Evolutionary conservation across 2,888 invertebrate species (phyloP).

Genomic region (Meliscaeva auricollis): DNA sequence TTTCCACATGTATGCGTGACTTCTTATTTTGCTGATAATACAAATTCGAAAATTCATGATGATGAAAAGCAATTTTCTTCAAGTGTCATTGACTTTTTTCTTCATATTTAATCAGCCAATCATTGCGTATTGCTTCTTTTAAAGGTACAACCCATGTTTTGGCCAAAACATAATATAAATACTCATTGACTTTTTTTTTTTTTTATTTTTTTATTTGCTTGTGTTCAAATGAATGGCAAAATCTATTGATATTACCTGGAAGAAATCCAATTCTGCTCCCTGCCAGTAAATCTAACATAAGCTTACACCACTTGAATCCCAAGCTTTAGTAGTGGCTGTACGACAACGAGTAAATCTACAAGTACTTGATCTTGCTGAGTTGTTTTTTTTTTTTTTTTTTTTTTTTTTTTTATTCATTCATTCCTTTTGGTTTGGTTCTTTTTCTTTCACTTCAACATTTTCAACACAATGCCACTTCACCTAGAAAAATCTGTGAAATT

Average conservation of each 20-base stretch:
- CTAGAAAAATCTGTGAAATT: constrained; percentile 69
- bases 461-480: constrained; percentile 65
- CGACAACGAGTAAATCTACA: constrained; percentile 54
- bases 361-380: constrained; percentile 57
- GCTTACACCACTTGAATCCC: constrained; percentile 59
- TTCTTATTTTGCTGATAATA: not conserved
- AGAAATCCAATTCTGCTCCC: constrained; percentile 48
- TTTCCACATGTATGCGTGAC: too few relatives aligned
- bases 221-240: constrained; percentile 49
- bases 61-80: constrained; percentile 21
- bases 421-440: constrained; percentile 26
- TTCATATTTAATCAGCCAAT: constrained; percentile 44
- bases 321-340: constrained; percentile 54
- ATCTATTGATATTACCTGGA: constrained; percentile 50
- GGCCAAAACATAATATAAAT: constrained; percentile 25
- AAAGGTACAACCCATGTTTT: not conserved
- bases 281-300: constrained; percentile 59
- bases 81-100: constrained; percentile 11
- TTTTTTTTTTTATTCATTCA: constrained; percentile 34
- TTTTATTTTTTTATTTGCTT: constrained; percentile 16
- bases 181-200: not conserved
- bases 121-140: not conserved
- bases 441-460: constrained; percentile 23
- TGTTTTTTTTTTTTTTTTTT: constrained; percentile 17
- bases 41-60: not conserved